phyloP scores from a whole-genome alignment of 2,113 vertebrate genomes.

The Electrona antarctica region DNA sequence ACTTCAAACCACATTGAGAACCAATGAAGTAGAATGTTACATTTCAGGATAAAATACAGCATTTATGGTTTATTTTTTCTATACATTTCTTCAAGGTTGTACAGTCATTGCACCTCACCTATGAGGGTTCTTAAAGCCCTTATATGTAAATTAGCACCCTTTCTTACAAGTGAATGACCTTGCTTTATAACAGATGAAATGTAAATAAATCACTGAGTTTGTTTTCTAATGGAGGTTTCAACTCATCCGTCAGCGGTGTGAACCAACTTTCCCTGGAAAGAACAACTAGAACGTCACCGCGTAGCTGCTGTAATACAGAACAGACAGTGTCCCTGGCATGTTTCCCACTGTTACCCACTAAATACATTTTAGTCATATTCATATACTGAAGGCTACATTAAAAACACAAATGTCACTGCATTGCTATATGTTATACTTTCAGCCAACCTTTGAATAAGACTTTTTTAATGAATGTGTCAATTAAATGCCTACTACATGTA shows the following conservation, averaged over 20 bases:
- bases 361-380: neutral
- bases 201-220: conserved; percentile 58
- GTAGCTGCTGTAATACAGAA: conserved; percentile 45
- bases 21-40: no score
- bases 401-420: neutral
- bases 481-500: neutral
- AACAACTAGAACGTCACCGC: conserved; percentile 20
- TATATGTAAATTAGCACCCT: no score
- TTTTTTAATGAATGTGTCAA: conserved; percentile 1
- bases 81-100: no score
- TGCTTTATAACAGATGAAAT: conserved; percentile 40
- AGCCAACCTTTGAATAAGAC: neutral
- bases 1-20: no score
- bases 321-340: conserved; percentile 24
- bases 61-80: no score
- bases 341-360: conserved; percentile 26
- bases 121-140: no score
- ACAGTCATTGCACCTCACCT: no score
- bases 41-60: no score
- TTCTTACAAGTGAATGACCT: conserved; percentile 8
- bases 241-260: conserved; percentile 54
- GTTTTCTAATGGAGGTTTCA: conserved; percentile 41
- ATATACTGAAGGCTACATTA: neutral
- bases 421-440: neutral
- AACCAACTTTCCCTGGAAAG: conserved; percentile 59